Conservation (phyloP, 2,113 vertebrate genomes). For the Thalassarche chlororhynchos region DNA sequence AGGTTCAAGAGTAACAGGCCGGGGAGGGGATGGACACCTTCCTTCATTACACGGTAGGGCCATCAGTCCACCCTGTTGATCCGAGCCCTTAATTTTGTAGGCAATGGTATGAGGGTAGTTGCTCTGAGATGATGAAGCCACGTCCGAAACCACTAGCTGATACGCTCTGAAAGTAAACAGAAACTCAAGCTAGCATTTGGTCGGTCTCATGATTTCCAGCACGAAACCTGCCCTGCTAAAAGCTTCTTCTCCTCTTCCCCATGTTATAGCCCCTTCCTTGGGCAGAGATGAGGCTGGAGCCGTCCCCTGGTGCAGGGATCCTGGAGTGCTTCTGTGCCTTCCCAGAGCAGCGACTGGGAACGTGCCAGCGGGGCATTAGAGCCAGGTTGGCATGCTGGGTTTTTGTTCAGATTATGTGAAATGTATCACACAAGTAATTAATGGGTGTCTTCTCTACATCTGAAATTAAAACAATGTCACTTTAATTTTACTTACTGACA, state of each 20-base stretch:
- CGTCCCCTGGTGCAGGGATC: not conserved
- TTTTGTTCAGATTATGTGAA: not conserved
- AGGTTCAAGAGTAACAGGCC: not conserved
- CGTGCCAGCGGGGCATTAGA: fast-evolving
- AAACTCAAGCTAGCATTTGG: not conserved
- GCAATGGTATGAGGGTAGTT: not conserved
- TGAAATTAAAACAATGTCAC: not conserved
- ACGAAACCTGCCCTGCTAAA: not conserved
- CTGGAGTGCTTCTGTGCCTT: not conserved
- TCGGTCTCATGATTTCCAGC: not conserved
- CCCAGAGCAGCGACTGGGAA: not conserved
- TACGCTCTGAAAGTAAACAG: not conserved
- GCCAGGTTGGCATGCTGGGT: not conserved
- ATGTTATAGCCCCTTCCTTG: not conserved
- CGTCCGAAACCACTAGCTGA: fast-evolving
- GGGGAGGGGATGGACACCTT: not conserved
- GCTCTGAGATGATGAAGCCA: not conserved
- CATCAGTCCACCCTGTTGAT: too few relatives aligned
- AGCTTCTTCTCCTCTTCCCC: not conserved
- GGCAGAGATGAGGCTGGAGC: not conserved
- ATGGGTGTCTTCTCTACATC: not conserved
- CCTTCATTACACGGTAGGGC: not conserved
- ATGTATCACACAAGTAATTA: not conserved
- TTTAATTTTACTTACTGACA: not conserved
- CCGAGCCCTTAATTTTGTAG: not conserved